These are phyloP conservation scores for Carcinoscorpius rotundicauda DNA, from an alignment of 1,140 invertebrate genomes.

Conservation along the genomic window DNA sequence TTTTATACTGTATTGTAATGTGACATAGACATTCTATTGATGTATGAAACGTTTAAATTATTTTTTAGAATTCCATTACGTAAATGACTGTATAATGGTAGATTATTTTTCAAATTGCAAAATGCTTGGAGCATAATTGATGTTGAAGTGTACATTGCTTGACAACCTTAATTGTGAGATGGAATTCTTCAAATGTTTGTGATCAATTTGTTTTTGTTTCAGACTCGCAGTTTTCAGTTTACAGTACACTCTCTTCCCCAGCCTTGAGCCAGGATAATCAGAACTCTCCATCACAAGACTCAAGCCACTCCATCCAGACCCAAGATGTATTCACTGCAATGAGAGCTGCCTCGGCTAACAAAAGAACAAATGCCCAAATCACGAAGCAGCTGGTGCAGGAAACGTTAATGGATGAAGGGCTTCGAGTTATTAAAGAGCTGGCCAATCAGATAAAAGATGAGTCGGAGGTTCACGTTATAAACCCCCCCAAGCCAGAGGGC, in stretches of 20 bases:
- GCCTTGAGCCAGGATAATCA: slow-evolving; percentile 21
- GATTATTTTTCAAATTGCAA: too few relatives aligned
- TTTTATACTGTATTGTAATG: too few relatives aligned
- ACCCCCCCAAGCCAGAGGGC: slow-evolving; percentile 11
- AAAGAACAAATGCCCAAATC: slow-evolving; percentile 24
- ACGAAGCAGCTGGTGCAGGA: slow-evolving; percentile 33
- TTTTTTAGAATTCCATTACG: too few relatives aligned
- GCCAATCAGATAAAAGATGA: slow-evolving; percentile 21
- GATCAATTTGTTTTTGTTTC: neutral
- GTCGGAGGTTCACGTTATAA: neutral
- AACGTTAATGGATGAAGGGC: slow-evolving; percentile 33
- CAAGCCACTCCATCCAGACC: slow-evolving; percentile 16
- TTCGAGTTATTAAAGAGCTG: slow-evolving; percentile 31
- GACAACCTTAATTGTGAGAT: too few relatives aligned
- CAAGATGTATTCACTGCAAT: slow-evolving; percentile 17
- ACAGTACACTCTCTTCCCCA: slow-evolving; percentile 22
- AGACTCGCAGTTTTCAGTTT: slow-evolving; percentile 27
- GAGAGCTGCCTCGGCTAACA: slow-evolving; percentile 13
- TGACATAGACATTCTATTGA: too few relatives aligned
- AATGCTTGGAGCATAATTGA: too few relatives aligned
- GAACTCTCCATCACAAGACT: slow-evolving; percentile 22
- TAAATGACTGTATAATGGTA: too few relatives aligned
- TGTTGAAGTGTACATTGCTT: too few relatives aligned
- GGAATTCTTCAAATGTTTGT: too few relatives aligned
- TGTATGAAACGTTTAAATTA: too few relatives aligned